Evolutionary conservation across 2,797 vertebrate species (phyloP), one percentile per base, ranked within the genome.

Genomic region (Macroramphosus scolopax): DNA sequence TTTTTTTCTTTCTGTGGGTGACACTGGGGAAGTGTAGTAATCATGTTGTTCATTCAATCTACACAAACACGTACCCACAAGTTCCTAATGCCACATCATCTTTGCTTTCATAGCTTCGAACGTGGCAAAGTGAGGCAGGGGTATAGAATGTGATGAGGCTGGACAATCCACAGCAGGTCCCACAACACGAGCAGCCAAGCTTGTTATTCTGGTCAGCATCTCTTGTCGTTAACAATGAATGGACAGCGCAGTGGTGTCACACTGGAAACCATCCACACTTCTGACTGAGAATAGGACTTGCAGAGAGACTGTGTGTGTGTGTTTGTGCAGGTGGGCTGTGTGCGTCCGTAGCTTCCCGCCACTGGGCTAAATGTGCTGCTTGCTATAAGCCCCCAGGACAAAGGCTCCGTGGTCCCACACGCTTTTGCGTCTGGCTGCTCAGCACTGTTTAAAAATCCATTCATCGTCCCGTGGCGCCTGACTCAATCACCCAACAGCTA

Each of bases 131-230:
- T 53, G 51, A 62, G 63, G 66, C 72, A 39, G 71, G 60, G 65
- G 53, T 64, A 60, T 26, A 83, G 78, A 82, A 93, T 90, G 49
- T 91, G 92, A 93, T 94, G 93, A 94, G 89, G 72, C 78, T 72
- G 80, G 76, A 90, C 82, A 85, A 86, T 84, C 62, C 84, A 74
- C 35, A 63, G 63, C 66, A 83, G 69, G 79, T 87, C 80, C 81
- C 72, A 80, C 75, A 80, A 75, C 76, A 65, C 35, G 14, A 51
- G 61, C 56, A 47, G 61, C 72, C 55, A 3, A 37, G 56, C 71
- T 75, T 76, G 76, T 84, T 84, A 77, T 83, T 76, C 85, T 87
- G 81, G 86, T 87, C 89, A 83, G 83, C 70, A 85, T 81, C 88
- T 92, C 92, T 92, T 81, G 66, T 70, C 31, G 52, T 61, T 85